Base-by-base conservation (phyloP, 2,888 invertebrate species). In the Sclerodermus sp. region DNA sequence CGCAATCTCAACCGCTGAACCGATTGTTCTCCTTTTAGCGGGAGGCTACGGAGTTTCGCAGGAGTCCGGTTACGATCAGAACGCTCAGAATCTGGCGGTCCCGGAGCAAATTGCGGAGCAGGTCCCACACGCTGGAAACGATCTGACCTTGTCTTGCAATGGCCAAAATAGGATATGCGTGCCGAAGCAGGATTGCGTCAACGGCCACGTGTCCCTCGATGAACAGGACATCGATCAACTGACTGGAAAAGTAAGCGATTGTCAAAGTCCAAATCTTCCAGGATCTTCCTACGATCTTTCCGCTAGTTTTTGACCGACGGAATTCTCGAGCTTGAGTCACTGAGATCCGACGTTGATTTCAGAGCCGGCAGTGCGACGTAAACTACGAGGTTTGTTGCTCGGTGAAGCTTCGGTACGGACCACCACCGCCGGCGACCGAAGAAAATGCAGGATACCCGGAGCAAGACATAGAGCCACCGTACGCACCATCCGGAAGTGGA, bases 121-220 rank as follows among this genome's bases (percentile, higher is more conserved):
- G 15, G 8, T n/a, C 37, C 70, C 73, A 29, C 73, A 71, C 37
- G 59, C 62, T 13, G 79, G 78, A 1, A 79, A 79, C 0, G 80
- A 78, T 1, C 59, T 82, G 23, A 81, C 80, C 62, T 78, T 83
- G 63, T 80, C 82, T 12, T 88, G 88, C 66, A 79, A 78, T 53
- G 86, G 84, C 0, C 77, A 80, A 43, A 84, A 84, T 6, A 83
- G 82, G 67, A 79, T 84, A 38, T 88, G 88, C 70, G 86, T 87
- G 1, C 76, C 80, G 1, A 84, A 82, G 54, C 74, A 82, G 1
- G 80, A 83, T 59, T 88, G 88, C 69, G 72, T 80, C 55, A 83
- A 86, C 53, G 88, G 88, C 16, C 66, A 60, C 40, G 81, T 84
- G n/a, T 31, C 44, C 30, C 38, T 36, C 12, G 8, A 38, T 29